Evolutionary conservation across 2,797 vertebrate species (phyloP), one percentile per base, ranked within the genome.

Genomic region (Hyperoplus immaculatus): DNA sequence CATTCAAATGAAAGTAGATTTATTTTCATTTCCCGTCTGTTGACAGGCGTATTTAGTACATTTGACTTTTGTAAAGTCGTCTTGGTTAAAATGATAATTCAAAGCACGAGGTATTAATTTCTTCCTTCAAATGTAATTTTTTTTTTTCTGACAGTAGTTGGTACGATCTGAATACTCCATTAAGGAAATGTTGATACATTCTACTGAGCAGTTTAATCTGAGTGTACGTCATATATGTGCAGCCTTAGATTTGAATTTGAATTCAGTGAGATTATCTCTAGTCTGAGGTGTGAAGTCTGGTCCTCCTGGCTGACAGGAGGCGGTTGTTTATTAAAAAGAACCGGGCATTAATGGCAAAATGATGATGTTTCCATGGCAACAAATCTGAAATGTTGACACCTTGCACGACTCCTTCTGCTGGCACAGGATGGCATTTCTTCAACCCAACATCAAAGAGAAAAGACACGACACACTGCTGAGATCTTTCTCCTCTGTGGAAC

Each of bases 401-500:
- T 12, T 18, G 43, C 2, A 14, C 11, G 65, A 39, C 56, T 57
- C 49, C 62, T 53, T 1, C 46, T 51, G 50, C n/a, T 36, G 75
- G 10, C 10, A 6, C 46, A 1, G 15, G n/a, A 8, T 21, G 50
- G 39, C 38, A 36, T 11, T 47, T 57, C 69, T 70, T 64, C 46
- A 42, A 2, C 15, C 12, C 13, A 66, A 61, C 39, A 50, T 38
- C 8, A 3, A 56, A 21, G 50, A 67, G 43, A 15, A 2, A 2
- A 21, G 67, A 51, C 10, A 38, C 11, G 5, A 57, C 16, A 53
- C 43, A 42, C 38, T 0, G 0, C 72, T 66, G 61, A 68, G 43
- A 46, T 56, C 29, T 74, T 75, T 39, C 42, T 66, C 53, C 49
- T 5, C 67, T 68, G n/a, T 54, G 53, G 21, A 18, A 14, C 8